A percentile compares a stretch with the other conserved stretches of the same genome.
phyloP scores from a whole-genome alignment of 1,140 invertebrate species.

The Zaprionus nigranus region DNA sequence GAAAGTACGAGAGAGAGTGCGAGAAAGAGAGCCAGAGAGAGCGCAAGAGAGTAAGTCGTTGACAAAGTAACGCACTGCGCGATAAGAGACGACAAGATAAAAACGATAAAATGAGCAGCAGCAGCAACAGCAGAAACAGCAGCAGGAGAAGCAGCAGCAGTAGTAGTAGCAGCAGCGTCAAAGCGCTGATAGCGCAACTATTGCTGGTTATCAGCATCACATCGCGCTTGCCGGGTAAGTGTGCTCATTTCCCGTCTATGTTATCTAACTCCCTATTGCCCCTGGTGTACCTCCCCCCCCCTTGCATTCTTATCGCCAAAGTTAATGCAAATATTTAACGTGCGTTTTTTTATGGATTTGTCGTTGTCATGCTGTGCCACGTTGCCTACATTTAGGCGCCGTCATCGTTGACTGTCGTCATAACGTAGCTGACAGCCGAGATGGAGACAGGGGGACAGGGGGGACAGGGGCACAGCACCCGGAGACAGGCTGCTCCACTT shows the following conservation, averaged over 20 bases:
- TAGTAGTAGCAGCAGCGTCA: conserved; percentile 34
- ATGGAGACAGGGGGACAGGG: neutral
- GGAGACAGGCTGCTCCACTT: conserved; percentile 52
- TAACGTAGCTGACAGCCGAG: conserved; percentile 50
- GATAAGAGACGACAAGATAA: conserved; percentile 60
- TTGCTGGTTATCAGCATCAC: conserved; percentile 78
- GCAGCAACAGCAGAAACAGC: conserved; percentile 22
- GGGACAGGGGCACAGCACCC: neutral
- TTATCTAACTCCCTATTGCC: neutral
- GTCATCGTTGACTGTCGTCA: conserved; percentile 45
- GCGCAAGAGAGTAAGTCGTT: conserved; percentile 51
- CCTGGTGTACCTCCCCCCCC: neutral
- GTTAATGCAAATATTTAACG: conserved; percentile 83
- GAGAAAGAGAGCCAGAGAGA: neutral
- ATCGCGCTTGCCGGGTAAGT: conserved; percentile 79
- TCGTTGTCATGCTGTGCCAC: conserved; percentile 55
- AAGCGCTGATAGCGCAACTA: conserved; percentile 63
- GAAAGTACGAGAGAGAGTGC: neutral
- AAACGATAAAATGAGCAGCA: conserved; percentile 69
- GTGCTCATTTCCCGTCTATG: conserved; percentile 37
- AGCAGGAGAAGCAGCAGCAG: conserved; percentile 4
- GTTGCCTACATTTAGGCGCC: conserved; percentile 37
- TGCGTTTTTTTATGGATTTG: conserved; percentile 75
- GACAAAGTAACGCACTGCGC: conserved; percentile 78
- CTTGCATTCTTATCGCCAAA: conserved; percentile 53